phyloP scores from a whole-genome alignment of 2,113 vertebrate species.

The Meleagris gallopavo region DNA sequence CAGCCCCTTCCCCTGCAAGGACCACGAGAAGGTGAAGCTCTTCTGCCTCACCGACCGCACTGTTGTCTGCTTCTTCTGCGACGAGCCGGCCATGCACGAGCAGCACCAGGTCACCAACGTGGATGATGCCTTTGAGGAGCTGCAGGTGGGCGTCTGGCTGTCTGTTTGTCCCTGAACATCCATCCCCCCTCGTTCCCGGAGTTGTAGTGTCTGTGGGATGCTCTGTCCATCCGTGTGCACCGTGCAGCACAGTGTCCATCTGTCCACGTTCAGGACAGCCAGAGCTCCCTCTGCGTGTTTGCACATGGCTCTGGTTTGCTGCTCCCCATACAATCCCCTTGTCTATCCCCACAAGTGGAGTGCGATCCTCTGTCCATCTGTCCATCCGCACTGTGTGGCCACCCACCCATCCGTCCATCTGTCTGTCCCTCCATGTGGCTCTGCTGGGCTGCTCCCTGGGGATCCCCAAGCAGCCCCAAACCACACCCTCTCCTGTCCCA shows the following conservation, averaged over 20 bases:
- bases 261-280: background rate
- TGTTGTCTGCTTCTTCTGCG: slow-evolving; percentile 97
- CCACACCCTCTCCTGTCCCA: background rate
- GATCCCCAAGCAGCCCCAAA: too few relatives aligned
- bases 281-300: background rate
- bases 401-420: background rate
- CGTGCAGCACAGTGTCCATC: background rate
- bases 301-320: background rate
- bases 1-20: slow-evolving; percentile 92
- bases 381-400: background rate
- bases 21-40: slow-evolving; percentile 98
- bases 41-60: slow-evolving; percentile 96
- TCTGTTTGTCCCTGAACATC: background rate
- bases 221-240: background rate
- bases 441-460: background rate
- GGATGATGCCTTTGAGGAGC: slow-evolving; percentile 95
- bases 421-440: background rate
- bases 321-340: background rate
- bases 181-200: too few relatives aligned
- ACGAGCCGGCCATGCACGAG: slow-evolving; percentile 92
- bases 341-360: background rate
- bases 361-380: background rate
- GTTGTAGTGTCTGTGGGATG: too few relatives aligned
- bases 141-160: slow-evolving; percentile 85
- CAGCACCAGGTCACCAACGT: slow-evolving; percentile 97